Base-by-base conservation (phyloP, 2,797 vertebrate species). In the Gallinago stenura region DNA sequence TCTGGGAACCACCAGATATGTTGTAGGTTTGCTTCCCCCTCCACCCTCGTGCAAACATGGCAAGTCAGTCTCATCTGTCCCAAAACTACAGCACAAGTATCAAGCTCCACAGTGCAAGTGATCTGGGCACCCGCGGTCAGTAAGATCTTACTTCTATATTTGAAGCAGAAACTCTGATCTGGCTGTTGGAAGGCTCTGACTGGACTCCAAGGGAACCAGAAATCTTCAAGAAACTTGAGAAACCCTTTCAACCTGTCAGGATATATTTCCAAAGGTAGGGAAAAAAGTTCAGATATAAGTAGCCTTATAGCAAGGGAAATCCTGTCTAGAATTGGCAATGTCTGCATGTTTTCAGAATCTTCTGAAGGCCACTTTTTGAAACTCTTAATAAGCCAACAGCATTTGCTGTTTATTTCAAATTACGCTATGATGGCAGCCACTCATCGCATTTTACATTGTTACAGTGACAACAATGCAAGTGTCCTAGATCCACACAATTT, bases 321-420 rank as follows among this genome's bases (percentile, higher is more conserved):
- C 0, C 0, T 22, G 28, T 64, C 77, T 79, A 15, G 58, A 85
- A 53, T 6, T 77, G 39, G 51, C 68, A 66, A 76, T 17, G 25
- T 48, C 33, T 62, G 54, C 51, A 21, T 2, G 1, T 26, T 60
- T 48, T 61, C 56, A 82, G 31, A 61, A 89, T 51, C 51, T 82
- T 94, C 77, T 60, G 39, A 73, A 43, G 20, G 54, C 15, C 73
- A 69, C 9, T 48, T 82, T 69, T 56, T 50, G 26, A 71, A 81
- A 61, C 13, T 60, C 76, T 43, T n/a, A 50, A 31, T 46, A 64
- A 93, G 26, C 69, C 72, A 90, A 83, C 14, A 86, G 33, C 64
- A 46, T 64, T 95, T 83, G 20, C 21, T 86, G 80, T 83, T 93
- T 86, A 87, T 84, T 90, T 94, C 37, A 8, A 86, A 91, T 79